Evolutionary conservation across 1,140 invertebrate species (phyloP).

Genomic region (Hestina assimilis): DNA sequence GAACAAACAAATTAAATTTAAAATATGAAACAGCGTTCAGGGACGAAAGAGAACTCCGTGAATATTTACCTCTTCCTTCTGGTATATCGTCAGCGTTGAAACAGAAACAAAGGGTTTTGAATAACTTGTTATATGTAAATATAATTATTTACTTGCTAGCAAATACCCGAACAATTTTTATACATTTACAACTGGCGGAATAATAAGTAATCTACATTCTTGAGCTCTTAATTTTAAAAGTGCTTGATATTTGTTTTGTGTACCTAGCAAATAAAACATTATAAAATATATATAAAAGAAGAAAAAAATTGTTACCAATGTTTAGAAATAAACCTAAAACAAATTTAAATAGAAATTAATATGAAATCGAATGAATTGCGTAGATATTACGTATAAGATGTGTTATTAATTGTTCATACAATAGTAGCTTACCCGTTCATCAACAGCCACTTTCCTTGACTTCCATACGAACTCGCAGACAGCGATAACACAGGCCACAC

Average conservation of each 20-base stretch:
- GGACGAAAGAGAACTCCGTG: conserved; percentile 26
- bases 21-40: conserved; percentile 24
- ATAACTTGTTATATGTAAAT: conserved; percentile 2
- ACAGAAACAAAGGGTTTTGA: conserved; percentile 10
- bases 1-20: conserved; percentile 44
- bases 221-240: too few species aligned
- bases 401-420: background rate
- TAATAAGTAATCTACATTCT: too few species aligned
- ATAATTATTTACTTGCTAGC: background rate
- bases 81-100: conserved; percentile 31
- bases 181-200: too few species aligned
- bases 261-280: too few species aligned
- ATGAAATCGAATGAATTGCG: background rate
- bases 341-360: conserved; percentile 23
- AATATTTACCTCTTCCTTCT: conserved; percentile 67
- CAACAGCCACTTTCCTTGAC: conserved; percentile 92
- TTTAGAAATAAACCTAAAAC: conserved; percentile 73
- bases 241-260: too few species aligned
- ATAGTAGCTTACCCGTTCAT: conserved; percentile 87
- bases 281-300: too few species aligned
- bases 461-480: conserved; percentile 97
- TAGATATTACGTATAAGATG: background rate
- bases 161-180: too few species aligned
- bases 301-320: conserved; percentile 24
- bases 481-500: conserved; percentile 91